phyloP scores from a whole-genome alignment of 2,113 vertebrate species.

The Rattus norvegicus region DNA sequence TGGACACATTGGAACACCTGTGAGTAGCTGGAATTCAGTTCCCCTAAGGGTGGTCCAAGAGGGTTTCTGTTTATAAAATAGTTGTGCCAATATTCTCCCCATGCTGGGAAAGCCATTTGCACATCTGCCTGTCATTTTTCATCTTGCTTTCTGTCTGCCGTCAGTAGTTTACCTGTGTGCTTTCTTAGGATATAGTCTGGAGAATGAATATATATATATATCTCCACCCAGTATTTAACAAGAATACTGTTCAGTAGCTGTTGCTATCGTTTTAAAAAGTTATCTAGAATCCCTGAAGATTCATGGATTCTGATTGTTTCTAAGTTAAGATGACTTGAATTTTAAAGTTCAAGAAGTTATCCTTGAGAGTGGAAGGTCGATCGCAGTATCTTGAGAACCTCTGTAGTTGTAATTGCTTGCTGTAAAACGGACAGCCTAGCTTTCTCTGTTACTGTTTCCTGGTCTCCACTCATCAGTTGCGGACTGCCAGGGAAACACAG shows the following conservation, averaged over 20 bases:
- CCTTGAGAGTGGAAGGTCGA: not conserved
- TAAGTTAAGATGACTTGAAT: not conserved
- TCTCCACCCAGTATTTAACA: not conserved
- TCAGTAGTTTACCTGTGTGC: not conserved
- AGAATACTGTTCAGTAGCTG: not conserved
- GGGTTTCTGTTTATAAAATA: not conserved
- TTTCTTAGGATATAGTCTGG: not conserved
- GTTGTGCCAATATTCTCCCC: not conserved
- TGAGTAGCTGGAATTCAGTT: conserved; percentile 87
- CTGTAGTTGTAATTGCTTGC: not conserved
- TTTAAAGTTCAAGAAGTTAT: not conserved
- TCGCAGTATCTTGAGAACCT: not conserved
- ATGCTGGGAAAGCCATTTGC: not conserved
- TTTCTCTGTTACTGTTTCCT: not conserved
- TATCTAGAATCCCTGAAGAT: not conserved
- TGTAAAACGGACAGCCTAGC: not conserved
- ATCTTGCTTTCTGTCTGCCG: not conserved
- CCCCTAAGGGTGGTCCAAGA: not conserved
- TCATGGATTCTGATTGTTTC: not conserved
- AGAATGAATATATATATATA: not conserved
- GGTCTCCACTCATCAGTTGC: not conserved
- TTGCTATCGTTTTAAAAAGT: not conserved
- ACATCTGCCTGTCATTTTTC: rapidly evolving
- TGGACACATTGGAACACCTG: conserved; percentile 96
- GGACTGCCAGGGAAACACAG: not conserved